Percentiles rank a stretch among this genome's conserved stretches.
Evolutionary conservation across 2,888 invertebrate species (phyloP).

Genomic region (Callosobruchus maculatus): DNA sequence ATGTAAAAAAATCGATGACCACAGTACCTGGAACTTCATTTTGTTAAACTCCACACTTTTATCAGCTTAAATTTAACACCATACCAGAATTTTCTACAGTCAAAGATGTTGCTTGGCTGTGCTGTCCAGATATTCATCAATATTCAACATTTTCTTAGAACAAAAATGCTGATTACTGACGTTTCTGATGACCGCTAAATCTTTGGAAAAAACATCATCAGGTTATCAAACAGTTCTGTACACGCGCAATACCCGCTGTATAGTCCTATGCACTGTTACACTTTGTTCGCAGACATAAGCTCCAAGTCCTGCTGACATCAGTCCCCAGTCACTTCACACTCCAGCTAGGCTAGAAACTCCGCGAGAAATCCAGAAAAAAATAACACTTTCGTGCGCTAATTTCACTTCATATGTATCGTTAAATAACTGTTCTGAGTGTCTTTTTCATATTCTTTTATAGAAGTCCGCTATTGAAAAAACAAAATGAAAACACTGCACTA

Average conservation of each 20-base stretch:
- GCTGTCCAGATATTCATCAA: too few relatives aligned
- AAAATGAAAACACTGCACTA: conserved; percentile 46
- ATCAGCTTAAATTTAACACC: too few relatives aligned
- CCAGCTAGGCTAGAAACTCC: conserved; percentile 5
- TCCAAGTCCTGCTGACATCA: conserved; percentile 5
- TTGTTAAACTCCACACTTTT: too few relatives aligned
- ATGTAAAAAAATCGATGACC: too few relatives aligned
- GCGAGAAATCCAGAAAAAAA: background rate
- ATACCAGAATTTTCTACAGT: too few relatives aligned
- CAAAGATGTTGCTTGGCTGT: too few relatives aligned
- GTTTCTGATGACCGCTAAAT: background rate
- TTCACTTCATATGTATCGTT: background rate
- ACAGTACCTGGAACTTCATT: too few relatives aligned
- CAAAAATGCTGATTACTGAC: too few relatives aligned
- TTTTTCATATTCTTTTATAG: conserved; percentile 1
- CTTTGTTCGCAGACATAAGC: background rate
- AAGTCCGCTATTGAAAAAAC: conserved; percentile 8
- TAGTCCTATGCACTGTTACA: background rate
- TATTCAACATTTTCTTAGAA: too few relatives aligned
- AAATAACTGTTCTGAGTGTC: background rate
- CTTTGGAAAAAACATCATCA: background rate
- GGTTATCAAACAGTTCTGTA: background rate
- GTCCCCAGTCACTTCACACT: conserved; percentile 21
- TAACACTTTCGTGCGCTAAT: background rate
- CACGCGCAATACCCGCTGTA: background rate